These are phyloP conservation scores for Mallotus villosus DNA, from an alignment of 2,797 vertebrate species.

Conservation along the genomic window DNA sequence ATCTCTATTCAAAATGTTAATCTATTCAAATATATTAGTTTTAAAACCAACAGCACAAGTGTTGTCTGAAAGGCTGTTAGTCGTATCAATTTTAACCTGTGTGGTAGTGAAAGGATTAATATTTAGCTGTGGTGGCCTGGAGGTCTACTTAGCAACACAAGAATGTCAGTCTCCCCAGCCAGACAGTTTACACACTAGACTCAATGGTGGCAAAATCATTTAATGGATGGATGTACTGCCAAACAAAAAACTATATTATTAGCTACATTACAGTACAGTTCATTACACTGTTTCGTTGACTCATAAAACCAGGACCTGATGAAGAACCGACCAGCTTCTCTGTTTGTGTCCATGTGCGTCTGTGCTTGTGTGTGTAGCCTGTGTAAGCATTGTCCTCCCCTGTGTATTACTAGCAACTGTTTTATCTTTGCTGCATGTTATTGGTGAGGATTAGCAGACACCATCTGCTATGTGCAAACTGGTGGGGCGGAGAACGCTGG, in stretches of 20 bases:
- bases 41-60: neutral
- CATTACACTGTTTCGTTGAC: neutral
- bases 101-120: constrained; percentile 6
- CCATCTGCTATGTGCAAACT: neutral
- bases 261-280: neutral
- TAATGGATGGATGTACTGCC: neutral
- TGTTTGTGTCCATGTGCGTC: neutral
- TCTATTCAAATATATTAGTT: neutral
- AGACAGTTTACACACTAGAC: neutral
- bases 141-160: neutral
- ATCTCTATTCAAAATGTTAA: neutral
- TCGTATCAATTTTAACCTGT: neutral
- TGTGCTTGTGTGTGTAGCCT: neutral
- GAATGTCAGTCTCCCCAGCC: neutral
- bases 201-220: neutral
- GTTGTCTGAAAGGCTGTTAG: neutral
- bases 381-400: neutral
- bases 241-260: neutral
- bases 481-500: neutral
- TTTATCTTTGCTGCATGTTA: constrained; percentile 5
- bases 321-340: neutral
- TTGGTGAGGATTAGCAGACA: neutral
- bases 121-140: neutral
- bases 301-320: neutral
- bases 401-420: constrained; percentile 8